Evolutionary conservation across 2,797 vertebrate species (phyloP).

Genomic region (Oreochromis grahami): DNA sequence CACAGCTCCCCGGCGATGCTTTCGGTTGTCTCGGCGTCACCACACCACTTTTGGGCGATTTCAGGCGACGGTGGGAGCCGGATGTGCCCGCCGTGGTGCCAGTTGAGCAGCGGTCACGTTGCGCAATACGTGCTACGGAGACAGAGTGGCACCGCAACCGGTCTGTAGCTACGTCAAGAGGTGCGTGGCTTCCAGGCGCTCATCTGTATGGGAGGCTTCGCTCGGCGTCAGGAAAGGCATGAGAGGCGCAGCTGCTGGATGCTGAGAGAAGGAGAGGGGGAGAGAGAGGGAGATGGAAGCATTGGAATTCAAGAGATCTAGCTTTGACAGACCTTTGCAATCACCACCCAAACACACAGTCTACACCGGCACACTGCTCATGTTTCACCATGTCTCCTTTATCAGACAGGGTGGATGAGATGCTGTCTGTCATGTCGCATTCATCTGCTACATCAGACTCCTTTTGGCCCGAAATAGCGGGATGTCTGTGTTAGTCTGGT

Average conservation of each 20-base stretch:
- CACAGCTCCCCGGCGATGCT: conserved; percentile 2
- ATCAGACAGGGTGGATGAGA: conserved; percentile 29
- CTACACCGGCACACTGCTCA: neutral
- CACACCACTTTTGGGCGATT: conserved; percentile 2
- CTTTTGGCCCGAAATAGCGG: neutral
- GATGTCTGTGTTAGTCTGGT: neutral
- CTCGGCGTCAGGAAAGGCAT: conserved; percentile 66
- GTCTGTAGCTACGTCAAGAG: conserved; percentile 85
- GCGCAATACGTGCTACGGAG: conserved; percentile 84
- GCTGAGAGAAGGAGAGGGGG: conserved; percentile 17
- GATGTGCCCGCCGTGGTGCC: conserved; percentile 41
- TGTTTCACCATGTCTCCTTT: conserved; percentile 27
- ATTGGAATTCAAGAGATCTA: conserved; percentile 58
- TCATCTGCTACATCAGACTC: conserved; percentile 7
- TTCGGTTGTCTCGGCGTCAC: neutral
- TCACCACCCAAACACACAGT: conserved; percentile 39
- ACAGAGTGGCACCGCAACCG: conserved; percentile 82
- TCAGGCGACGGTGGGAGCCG: conserved; percentile 25
- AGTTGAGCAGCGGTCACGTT: conserved; percentile 80
- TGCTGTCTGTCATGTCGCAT: conserved; percentile 32
- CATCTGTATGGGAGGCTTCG: conserved; percentile 78
- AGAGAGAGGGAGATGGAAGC: neutral
- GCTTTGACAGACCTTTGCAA: conserved; percentile 53
- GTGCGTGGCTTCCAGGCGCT: conserved; percentile 78
- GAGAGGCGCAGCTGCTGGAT: conserved; percentile 71